A percentile compares a stretch with the other conserved stretches of the same genome.
Evolutionary conservation across 2,797 vertebrate species (phyloP).

Genomic region (Hylomyscus alleni): DNA sequence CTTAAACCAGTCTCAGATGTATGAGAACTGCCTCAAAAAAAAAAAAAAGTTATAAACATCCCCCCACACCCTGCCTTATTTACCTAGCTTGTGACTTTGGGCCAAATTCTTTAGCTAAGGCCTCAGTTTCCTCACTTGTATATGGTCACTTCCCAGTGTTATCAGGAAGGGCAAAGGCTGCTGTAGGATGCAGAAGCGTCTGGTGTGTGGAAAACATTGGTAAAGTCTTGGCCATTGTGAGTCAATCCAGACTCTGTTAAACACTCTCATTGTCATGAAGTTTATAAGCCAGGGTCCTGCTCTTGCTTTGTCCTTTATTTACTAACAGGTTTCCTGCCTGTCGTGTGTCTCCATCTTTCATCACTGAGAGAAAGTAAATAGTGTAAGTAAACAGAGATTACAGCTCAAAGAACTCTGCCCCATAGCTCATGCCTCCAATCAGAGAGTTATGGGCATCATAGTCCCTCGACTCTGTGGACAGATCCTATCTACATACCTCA

Average conservation of each 20-base stretch:
- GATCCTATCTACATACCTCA: neutral
- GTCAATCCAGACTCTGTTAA: neutral
- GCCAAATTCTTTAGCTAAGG: neutral
- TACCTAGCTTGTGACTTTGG: neutral
- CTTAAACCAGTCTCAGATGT: neutral
- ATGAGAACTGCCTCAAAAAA: neutral
- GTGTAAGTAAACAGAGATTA: neutral
- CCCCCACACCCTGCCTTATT: neutral
- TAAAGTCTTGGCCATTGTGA: neutral
- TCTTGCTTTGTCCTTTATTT: slow-evolving; percentile 24
- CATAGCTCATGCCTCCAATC: neutral
- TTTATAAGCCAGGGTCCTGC: neutral
- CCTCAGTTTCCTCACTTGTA: neutral
- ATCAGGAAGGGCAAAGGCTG: neutral
- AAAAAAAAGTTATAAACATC: neutral
- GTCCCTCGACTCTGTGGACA: neutral
- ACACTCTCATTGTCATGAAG: neutral
- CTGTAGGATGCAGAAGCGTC: neutral
- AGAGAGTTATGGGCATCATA: neutral
- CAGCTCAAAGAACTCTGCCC: neutral
- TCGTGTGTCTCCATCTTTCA: neutral
- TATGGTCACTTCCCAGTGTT: neutral
- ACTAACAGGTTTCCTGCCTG: slow-evolving; percentile 19
- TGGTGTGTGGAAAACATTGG: neutral
- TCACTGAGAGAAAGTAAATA: neutral